Evolutionary conservation across 2,888 invertebrate species (phyloP).

Genomic region (Tiphia femorata): DNA sequence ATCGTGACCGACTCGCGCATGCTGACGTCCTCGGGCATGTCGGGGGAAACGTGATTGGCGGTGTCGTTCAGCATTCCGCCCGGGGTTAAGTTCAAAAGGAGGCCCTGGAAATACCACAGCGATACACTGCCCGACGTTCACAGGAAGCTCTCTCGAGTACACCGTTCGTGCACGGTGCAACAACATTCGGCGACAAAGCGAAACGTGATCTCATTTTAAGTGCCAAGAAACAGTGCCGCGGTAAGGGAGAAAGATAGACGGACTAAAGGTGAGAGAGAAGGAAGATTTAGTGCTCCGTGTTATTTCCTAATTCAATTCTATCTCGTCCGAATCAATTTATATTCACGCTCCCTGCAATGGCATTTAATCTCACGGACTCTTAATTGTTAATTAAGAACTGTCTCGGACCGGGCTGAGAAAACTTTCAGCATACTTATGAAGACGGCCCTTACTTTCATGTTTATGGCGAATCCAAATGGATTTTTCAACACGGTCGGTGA

Average conservation of each 20-base stretch:
- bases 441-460: slow-evolving; percentile 73
- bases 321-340: too few species aligned
- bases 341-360: not conserved
- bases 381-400: slow-evolving; percentile 27
- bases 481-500: slow-evolving; percentile 75
- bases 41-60: slow-evolving; percentile 58
- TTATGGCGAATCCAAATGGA: slow-evolving; percentile 76
- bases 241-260: too few species aligned
- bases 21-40: slow-evolving; percentile 60
- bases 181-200: too few species aligned
- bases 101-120: slow-evolving; percentile 68
- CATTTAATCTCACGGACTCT: slow-evolving; percentile 23
- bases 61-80: slow-evolving; percentile 66
- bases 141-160: too few species aligned
- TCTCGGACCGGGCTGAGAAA: slow-evolving; percentile 14
- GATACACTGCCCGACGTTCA: not conserved
- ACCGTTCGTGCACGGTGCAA: too few species aligned
- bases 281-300: too few species aligned
- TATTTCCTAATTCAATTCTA: too few species aligned
- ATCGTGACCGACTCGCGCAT: slow-evolving; percentile 66
- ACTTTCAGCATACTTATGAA: slow-evolving; percentile 34
- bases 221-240: too few species aligned
- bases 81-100: slow-evolving; percentile 73
- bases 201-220: too few species aligned
- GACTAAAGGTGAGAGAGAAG: too few species aligned